Percentiles rank a stretch among this genome's conserved stretches.
phyloP scores from a whole-genome alignment of 2,797 vertebrate species.

The Etheostoma perlongum region DNA sequence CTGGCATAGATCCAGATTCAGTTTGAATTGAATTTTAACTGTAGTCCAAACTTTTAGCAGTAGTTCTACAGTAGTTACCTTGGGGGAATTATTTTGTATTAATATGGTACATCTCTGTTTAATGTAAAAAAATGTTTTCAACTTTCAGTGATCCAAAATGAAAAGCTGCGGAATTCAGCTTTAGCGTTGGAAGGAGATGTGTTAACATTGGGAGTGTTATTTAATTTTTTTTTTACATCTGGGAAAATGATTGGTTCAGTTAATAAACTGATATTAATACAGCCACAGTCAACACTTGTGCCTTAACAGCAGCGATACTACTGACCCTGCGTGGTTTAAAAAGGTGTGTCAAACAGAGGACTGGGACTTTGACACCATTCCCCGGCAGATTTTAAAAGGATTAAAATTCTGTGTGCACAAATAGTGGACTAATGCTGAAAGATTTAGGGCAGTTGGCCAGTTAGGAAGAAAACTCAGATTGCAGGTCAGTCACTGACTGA shows the following conservation, averaged over 20 bases:
- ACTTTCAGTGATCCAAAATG: too few relatives aligned
- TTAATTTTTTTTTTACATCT: too few relatives aligned
- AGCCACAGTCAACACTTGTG: not conserved
- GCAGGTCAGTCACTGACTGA: not conserved
- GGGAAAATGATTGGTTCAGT: not conserved
- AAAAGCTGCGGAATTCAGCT: too few relatives aligned
- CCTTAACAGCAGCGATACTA: not conserved
- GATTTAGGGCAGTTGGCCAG: constrained; percentile 48
- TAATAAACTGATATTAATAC: not conserved
- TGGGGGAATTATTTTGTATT: too few relatives aligned
- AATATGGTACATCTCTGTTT: too few relatives aligned
- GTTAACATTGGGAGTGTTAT: too few relatives aligned
- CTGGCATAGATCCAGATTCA: too few relatives aligned
- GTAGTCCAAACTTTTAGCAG: too few relatives aligned
- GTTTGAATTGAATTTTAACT: too few relatives aligned
- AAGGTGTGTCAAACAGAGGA: constrained; percentile 23
- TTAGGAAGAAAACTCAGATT: constrained; percentile 7
- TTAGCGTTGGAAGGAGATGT: too few relatives aligned
- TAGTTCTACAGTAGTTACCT: too few relatives aligned
- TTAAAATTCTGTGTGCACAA: constrained; percentile 53
- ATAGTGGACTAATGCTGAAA: constrained; percentile 18
- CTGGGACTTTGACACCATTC: constrained; percentile 29
- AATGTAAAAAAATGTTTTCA: too few relatives aligned
- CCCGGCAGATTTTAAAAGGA: constrained; percentile 45
- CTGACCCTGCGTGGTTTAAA: not conserved